Evolutionary conservation across 2,797 vertebrate species (phyloP).

Genomic region (Clarias fuscus): DNA sequence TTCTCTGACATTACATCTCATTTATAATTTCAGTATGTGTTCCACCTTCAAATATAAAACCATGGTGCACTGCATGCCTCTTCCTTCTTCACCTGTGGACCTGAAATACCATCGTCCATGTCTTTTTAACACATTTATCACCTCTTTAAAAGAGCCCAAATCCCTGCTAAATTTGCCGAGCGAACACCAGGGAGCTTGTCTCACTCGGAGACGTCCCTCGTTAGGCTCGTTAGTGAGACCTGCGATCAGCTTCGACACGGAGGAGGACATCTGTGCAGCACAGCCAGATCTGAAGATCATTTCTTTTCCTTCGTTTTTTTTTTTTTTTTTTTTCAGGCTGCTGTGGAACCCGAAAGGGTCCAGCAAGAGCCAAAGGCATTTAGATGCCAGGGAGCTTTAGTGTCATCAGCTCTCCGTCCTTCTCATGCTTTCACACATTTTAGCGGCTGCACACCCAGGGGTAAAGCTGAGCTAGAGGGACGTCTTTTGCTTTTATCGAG

Average conservation of each 20-base stretch:
- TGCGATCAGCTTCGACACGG: slow-evolving; percentile 41
- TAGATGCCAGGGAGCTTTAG: slow-evolving; percentile 53
- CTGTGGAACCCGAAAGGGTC: slow-evolving; percentile 50
- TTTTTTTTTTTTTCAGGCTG: slow-evolving; percentile 26
- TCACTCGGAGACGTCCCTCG: slow-evolving; percentile 55
- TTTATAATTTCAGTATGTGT: too few relatives aligned
- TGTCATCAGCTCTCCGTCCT: slow-evolving; percentile 40
- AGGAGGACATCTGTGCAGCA: slow-evolving; percentile 61
- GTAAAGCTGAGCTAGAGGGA: slow-evolving; percentile 53
- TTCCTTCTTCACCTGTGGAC: slow-evolving; percentile 13
- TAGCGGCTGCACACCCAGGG: slow-evolving; percentile 30
- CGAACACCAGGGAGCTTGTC: slow-evolving; percentile 57
- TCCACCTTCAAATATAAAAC: background rate
- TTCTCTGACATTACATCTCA: too few relatives aligned
- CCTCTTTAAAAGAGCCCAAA: slow-evolving; percentile 45
- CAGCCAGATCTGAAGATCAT: slow-evolving; percentile 56
- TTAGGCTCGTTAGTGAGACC: slow-evolving; percentile 62
- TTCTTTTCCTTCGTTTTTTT: slow-evolving; percentile 9
- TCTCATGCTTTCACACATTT: slow-evolving; percentile 51
- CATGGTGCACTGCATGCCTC: background rate
- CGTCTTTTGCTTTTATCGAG: slow-evolving; percentile 58
- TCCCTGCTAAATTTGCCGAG: slow-evolving; percentile 59
- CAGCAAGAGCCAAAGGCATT: slow-evolving; percentile 46
- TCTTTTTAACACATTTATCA: slow-evolving; percentile 20
- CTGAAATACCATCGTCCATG: slow-evolving; percentile 21